Evolutionary conservation across 92 coral and sea anemone genomes (phyloP), one percentile per base, ranked within the genome.

Genomic region (Epizoanthus fatuus): DNA sequence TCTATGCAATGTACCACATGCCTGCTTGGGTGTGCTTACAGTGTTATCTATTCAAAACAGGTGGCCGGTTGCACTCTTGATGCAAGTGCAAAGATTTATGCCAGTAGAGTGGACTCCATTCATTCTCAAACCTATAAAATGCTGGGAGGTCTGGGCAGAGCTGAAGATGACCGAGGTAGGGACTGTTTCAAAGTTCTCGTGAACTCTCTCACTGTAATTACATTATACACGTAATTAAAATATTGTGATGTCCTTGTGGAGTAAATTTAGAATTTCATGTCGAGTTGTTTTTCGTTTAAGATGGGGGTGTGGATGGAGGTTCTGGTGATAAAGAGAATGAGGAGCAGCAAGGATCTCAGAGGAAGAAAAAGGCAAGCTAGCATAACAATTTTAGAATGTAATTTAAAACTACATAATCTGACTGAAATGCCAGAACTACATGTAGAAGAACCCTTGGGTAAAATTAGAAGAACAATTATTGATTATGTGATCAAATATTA

Each of bases 21-120:
- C 8, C 56, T 37, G 81, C 53, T 4, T 6, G 7, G 47, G 7
- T 42, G 6, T 42, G 47, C 5, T 42, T 42, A 42, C 47, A 42
- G 7, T 42, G 6, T 42, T 63, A 64, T 49, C 9, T 2, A 64
- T 7, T 19, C 63, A 8, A 29, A 10, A 35, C 69, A 95, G 98
- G 94, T 97, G 69, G 99, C 99, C 22, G 96, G 99, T 60, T 97
- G 96, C 63, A 95, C 98, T 35, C 82, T 97, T 32, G 99, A 97
- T 91, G 99, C 99, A 55, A 94, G 99, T 93, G 98, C 99, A 14
- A 97, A 97, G 86, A 97, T 97, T 47, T 97, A 97, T 75, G 99
- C 99, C 57, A 97, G 99, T 25, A 90, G 99, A 29, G 99, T 97
- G 58, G 99, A 97, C 63, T 97, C 98, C 1, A 92, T 97, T 25